phyloP scores from a whole-genome alignment of 2,888 invertebrate genomes.

The Thumatha senex region DNA sequence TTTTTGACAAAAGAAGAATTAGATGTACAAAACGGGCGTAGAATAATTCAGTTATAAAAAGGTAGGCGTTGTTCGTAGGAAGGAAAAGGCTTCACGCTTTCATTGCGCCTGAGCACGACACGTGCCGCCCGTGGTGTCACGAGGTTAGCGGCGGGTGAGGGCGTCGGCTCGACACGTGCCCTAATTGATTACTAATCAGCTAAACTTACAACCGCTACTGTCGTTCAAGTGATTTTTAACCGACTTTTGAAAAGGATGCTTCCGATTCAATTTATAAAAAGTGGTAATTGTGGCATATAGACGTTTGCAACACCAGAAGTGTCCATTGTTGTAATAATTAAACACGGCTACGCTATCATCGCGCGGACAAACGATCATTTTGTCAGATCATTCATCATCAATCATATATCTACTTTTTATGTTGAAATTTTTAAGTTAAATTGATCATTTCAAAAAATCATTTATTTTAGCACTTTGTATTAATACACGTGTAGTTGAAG shows the following conservation, averaged over 20 bases:
- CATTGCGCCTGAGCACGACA: conserved; percentile 8
- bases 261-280: not conserved
- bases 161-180: conserved; percentile 20
- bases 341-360: too few relatives aligned
- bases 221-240: not conserved
- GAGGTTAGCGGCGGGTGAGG: conserved; percentile 5
- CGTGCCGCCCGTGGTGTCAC: conserved; percentile 21
- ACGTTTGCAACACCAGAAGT: too few relatives aligned
- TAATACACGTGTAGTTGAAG: too few relatives aligned
- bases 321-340: too few relatives aligned
- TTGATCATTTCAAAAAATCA: too few relatives aligned
- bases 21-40: conserved; percentile 23
- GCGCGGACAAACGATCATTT: too few relatives aligned
- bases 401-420: too few relatives aligned
- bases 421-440: too few relatives aligned
- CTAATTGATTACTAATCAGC: conserved; percentile 54
- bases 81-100: conserved; percentile 23
- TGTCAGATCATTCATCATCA: too few relatives aligned
- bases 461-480: too few relatives aligned
- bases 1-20: conserved; percentile 18
- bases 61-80: conserved; percentile 46
- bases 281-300: too few relatives aligned
- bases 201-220: conserved; percentile 23
- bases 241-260: not conserved
- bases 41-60: conserved; percentile 55